Conservation (phyloP, 2,797 vertebrate genomes). For the Sarcophilus harrisii region DNA sequence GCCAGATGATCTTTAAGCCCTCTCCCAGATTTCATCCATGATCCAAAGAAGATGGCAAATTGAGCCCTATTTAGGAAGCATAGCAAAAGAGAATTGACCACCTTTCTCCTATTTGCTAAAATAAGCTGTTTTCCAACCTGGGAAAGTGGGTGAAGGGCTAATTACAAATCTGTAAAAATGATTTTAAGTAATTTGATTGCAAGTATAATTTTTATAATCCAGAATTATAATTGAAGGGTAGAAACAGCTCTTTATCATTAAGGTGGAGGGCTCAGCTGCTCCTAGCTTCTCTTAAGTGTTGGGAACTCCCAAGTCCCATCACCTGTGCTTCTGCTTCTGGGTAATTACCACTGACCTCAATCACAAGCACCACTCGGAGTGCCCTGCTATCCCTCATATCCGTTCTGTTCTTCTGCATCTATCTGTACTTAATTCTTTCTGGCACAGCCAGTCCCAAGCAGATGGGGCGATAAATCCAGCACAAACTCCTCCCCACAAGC, state of each 20-base stretch:
- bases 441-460: neutral
- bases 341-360: neutral
- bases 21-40: neutral
- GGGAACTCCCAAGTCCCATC: neutral
- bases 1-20: neutral
- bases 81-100: neutral
- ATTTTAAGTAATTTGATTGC: slow-evolving; percentile 58
- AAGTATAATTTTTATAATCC: slow-evolving; percentile 66
- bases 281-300: neutral
- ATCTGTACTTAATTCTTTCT: neutral
- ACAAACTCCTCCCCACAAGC: neutral
- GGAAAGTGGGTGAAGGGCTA: slow-evolving; percentile 26
- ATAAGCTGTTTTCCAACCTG: neutral
- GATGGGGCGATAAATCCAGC: neutral
- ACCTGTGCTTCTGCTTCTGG: neutral
- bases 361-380: neutral
- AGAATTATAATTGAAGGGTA: slow-evolving; percentile 56
- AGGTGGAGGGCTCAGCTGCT: slow-evolving; percentile 9
- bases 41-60: neutral
- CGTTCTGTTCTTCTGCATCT: neutral
- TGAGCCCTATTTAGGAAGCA: neutral
- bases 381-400: neutral
- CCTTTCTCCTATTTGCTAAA: slow-evolving; percentile 2
- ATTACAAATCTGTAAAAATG: slow-evolving; percentile 61
- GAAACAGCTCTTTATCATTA: slow-evolving; percentile 23